Base-by-base conservation (phyloP, 2,888 invertebrate species). In the Metacarcinus magister region DNA sequence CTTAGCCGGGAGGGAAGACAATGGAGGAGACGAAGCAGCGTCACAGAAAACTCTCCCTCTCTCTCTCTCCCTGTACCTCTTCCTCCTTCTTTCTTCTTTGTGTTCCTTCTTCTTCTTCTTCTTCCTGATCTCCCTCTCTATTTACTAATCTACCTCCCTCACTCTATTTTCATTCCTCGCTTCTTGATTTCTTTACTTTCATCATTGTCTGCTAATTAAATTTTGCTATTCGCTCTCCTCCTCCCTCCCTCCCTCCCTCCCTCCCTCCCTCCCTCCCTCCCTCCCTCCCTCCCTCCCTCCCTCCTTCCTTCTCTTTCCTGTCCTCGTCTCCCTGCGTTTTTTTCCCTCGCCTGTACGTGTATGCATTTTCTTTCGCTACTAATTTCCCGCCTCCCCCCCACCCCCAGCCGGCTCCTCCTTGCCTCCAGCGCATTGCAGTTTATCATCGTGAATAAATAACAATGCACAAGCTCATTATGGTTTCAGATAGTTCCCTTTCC, bases 1-100 rank as follows among this genome's bases (percentile, higher is more conserved):
- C 75, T 75, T 75, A 28, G 75, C 82, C 82, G 82, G 13, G 13
- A 82, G 82, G 82, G 82, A 82, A 82, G 82, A 82, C 82, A 82
- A 82, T 82, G 82, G 32, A 82, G 32, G 82, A 32, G 82, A 32
- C 16, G 32, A 32, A 16, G 32, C 39, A 5, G 23, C 23, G 19
- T 5, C 67, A 23, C 67, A 67, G 67, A 67, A 67, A 67, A 23
- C 67, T 23, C 67, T 67, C 67, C 23, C 32, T 32, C 32, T 32
- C 82, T 32, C 32, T 16, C 28, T 32, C 82, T 32, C 10, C 32
- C 16, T 8, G 13, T 32, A 10, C 32, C 16, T 32, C 82, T 32
- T 13, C 32, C 28, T 28, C 28, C 8, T 13, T 28, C 28, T 28
- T 19, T 13, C 13, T 28, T 7, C 82, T 82, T 8, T 82, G 13